Conservation (phyloP, 1,140 invertebrate genomes). For the Brachionus koreanus region DNA sequence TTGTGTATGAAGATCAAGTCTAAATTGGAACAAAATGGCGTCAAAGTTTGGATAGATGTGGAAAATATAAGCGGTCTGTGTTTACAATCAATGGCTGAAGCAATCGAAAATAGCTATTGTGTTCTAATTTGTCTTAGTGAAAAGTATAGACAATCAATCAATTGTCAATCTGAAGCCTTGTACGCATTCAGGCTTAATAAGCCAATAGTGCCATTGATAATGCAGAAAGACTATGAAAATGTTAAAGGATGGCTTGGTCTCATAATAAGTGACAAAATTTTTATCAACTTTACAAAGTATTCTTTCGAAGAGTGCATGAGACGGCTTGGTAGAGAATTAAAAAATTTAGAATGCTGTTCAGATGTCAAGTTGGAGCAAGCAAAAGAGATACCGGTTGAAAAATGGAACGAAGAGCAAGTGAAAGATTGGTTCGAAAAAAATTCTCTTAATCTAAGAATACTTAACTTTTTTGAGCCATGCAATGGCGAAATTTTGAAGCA, state of each 20-base stretch:
- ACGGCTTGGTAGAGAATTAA: neutral
- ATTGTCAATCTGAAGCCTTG: constrained; percentile 53
- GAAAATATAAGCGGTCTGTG: constrained; percentile 48
- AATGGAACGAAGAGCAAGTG: neutral
- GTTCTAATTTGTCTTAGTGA: constrained; percentile 55
- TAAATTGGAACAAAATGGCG: neutral
- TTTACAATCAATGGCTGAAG: constrained; percentile 56
- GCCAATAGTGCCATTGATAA: constrained; percentile 51
- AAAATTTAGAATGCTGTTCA: neutral
- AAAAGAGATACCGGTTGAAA: neutral
- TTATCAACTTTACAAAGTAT: constrained; percentile 48
- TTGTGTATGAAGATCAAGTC: constrained; percentile 14
- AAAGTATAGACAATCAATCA: constrained; percentile 55
- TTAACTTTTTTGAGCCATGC: neutral
- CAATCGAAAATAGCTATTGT: constrained; percentile 54
- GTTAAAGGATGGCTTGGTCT: constrained; percentile 55
- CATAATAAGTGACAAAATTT: constrained; percentile 51
- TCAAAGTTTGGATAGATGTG: constrained; percentile 47
- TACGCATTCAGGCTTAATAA: constrained; percentile 52
- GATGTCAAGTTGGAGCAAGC: neutral
- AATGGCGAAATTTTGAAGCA: constrained; percentile 13
- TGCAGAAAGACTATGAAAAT: constrained; percentile 49
- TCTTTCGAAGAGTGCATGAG: neutral
- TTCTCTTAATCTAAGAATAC: neutral
- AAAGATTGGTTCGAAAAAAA: constrained; percentile 38